Conservation (phyloP, 2,113 vertebrate genomes). For the Psilopogon haemacephalus region DNA sequence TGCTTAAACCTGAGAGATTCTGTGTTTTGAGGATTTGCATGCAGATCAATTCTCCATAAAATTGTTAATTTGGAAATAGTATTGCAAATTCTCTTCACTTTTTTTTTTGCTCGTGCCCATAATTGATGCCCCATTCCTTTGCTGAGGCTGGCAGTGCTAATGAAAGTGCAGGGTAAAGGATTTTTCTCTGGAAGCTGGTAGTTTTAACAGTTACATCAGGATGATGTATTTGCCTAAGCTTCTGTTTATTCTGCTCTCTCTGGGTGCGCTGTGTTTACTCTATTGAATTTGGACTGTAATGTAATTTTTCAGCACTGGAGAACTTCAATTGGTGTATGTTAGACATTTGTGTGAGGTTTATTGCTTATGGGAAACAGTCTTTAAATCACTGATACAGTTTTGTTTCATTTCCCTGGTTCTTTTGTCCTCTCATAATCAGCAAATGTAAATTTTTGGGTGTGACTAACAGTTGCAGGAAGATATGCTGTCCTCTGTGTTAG, state of each 20-base stretch:
- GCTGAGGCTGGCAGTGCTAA: background rate
- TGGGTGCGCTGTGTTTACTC: background rate
- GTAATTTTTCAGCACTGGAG: background rate
- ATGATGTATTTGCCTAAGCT: slow-evolving; percentile 7
- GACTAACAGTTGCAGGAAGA: background rate
- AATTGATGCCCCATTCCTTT: background rate
- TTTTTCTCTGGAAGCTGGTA: background rate
- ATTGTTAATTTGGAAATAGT: background rate
- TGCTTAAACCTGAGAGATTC: background rate
- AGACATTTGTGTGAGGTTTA: background rate
- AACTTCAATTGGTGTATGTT: background rate
- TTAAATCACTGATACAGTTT: background rate
- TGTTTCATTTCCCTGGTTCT: background rate
- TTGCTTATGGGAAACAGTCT: background rate
- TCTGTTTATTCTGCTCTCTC: slow-evolving; percentile 19
- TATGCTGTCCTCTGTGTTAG: background rate
- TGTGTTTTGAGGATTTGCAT: background rate
- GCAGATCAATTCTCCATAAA: background rate
- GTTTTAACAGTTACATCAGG: background rate
- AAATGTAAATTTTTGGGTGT: background rate
- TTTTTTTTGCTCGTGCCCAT: background rate
- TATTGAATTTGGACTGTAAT: background rate
- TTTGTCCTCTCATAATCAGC: background rate
- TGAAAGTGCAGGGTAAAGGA: background rate
- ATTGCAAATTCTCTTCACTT: background rate